These are phyloP conservation scores for Xanthorhoe designata DNA, from an alignment of 2,888 invertebrate genomes.

Conservation along the genomic window DNA sequence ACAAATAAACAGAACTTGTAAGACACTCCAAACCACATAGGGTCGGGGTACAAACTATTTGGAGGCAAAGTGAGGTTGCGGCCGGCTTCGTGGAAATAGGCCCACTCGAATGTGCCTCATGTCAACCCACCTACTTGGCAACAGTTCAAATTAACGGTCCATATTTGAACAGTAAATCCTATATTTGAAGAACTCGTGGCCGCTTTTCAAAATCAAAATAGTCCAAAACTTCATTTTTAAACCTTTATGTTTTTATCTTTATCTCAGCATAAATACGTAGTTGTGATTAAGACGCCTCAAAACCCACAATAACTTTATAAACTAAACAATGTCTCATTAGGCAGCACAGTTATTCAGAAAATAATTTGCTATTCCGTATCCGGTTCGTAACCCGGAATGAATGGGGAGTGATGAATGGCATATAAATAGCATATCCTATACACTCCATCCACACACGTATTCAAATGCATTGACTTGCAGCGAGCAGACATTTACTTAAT, in stretches of 20 bases:
- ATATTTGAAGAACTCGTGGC: constrained; percentile 48
- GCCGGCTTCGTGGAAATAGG: constrained; percentile 20
- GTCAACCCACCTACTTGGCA: constrained; percentile 68
- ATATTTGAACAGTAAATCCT: constrained; percentile 56
- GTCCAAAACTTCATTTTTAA: not conserved
- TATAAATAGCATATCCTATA: constrained; percentile 9
- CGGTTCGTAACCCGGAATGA: constrained; percentile 10
- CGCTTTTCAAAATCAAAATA: not conserved
- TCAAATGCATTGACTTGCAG: constrained; percentile 17
- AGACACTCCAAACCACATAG: constrained; percentile 21
- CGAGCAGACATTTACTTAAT: constrained; percentile 15
- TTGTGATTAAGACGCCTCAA: constrained; percentile 5
- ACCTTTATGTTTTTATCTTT: not conserved
- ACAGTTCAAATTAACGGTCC: constrained; percentile 62
- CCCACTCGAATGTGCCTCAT: constrained; percentile 32
- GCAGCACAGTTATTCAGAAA: constrained; percentile 10
- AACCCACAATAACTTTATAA: constrained; percentile 10
- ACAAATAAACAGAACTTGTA: constrained; percentile 21
- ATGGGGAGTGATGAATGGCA: constrained; percentile 23
- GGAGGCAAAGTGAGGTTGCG: constrained; percentile 17
- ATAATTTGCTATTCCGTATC: constrained; percentile 22
- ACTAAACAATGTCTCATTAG: constrained; percentile 18
- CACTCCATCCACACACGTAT: not conserved
- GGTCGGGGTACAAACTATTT: constrained; percentile 18
- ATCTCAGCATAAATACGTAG: not conserved